These are phyloP conservation scores for Lasiurus borealis DNA, from an alignment of 2,113 vertebrate species.

Conservation along the genomic window DNA sequence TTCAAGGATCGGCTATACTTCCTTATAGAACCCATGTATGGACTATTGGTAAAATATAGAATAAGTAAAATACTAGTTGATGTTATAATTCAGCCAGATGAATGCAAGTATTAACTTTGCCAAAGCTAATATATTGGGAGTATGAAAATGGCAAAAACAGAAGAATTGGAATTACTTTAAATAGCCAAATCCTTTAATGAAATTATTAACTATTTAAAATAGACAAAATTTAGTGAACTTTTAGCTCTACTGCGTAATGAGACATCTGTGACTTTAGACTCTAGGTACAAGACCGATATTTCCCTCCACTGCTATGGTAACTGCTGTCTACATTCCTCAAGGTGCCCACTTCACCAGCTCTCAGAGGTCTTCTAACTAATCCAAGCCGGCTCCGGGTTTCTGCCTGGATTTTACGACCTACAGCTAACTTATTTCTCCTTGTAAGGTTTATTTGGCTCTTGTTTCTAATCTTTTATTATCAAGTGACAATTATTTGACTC, in stretches of 20 bases:
- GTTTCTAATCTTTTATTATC: background rate
- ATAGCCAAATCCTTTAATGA: background rate
- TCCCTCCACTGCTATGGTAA: background rate
- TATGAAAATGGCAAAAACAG: background rate
- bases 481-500: background rate
- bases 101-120: constrained; percentile 13
- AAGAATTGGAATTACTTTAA: constrained; percentile 24
- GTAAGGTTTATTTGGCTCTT: background rate
- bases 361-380: background rate
- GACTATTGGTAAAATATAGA: background rate
- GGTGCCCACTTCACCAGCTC: background rate
- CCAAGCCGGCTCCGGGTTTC: background rate
- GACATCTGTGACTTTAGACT: background rate
- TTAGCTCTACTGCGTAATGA: background rate
- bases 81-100: background rate
- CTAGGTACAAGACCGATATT: fast-evolving
- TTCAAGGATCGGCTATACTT: background rate
- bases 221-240: background rate
- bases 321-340: background rate
- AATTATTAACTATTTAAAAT: background rate
- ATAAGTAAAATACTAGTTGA: background rate
- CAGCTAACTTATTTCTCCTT: background rate
- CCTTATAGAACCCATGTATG: background rate
- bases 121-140: background rate
- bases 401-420: background rate